Evolutionary conservation across 2,797 vertebrate genomes (phyloP), one percentile per base, ranked within the genome.

Genomic region (Melopsittacus undulatus): DNA sequence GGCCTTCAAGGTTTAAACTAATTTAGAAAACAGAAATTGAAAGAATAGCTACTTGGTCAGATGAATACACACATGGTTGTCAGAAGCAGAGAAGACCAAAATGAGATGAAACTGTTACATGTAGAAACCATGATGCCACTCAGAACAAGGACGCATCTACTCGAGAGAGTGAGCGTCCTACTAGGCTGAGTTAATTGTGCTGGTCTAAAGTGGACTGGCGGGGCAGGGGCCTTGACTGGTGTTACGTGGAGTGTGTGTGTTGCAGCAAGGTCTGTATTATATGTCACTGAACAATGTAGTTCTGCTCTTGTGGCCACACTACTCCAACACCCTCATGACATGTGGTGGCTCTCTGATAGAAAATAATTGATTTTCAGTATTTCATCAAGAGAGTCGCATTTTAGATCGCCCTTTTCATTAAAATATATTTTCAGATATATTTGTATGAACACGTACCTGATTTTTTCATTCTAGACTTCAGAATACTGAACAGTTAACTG

Each of bases 141-240:
- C 24, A 49, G 48, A 40, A n/a, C 13, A 57, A 66, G 14, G 32
- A 57, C 29, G 61, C 2, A 43, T 43, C 10, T 11, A 42, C 7
- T 7, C 11, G 10, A 14, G 0, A 48, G 8, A 52, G 8, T 17
- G 27, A 73, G 8, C 10, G 9, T 30, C n/a, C 12, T 66, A 2
- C 13, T 43, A n/a, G 42, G 3, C 10, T 76, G 69, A 32, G 13
- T 73, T 40, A 42, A 8, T 30, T 13, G 6, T 29, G 7, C 5
- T 77, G 22, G 10, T 62, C 22, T 45, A 49, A 80, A 66, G 4
- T 20, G 24, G 7, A 34, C 20, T 42, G 16, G 8, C 70, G 11
- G 8, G 64, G 10, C 9, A 52, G 9, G 1, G 7, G 4, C 24
- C 4, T 56, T 68, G 30, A 22, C 0, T 77, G 36, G n/a, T 51